These are phyloP conservation scores for Sinosuthora webbiana DNA, from an alignment of 2,113 vertebrate genomes.

Conservation along the genomic window DNA sequence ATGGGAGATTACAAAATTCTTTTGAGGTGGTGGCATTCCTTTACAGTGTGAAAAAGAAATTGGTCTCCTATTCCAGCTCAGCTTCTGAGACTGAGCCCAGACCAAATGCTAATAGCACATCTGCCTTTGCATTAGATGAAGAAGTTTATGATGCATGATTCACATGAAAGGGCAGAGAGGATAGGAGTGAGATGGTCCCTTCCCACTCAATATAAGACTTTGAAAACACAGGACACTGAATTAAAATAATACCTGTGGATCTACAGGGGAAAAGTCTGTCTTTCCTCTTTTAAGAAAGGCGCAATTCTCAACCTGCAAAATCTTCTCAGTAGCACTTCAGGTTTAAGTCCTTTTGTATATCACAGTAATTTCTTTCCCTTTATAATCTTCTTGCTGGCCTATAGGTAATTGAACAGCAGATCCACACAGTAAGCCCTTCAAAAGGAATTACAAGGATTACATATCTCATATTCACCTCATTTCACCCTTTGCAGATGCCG, in stretches of 20 bases:
- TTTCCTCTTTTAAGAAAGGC: neutral
- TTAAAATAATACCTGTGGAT: neutral
- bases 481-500: conserved; percentile 34
- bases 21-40: neutral
- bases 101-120: neutral
- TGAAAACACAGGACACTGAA: neutral
- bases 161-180: neutral
- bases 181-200: neutral
- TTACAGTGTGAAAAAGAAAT: neutral
- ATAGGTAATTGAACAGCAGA: conserved; percentile 60
- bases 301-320: neutral
- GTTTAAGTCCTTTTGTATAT: conserved; percentile 22
- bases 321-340: neutral
- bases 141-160: neutral
- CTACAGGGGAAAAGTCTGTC: neutral
- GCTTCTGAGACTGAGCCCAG: neutral
- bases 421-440: conserved; percentile 41
- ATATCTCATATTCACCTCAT: conserved; percentile 42
- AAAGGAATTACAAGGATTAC: conserved; percentile 64
- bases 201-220: neutral
- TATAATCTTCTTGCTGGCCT: conserved; percentile 39
- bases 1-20: neutral
- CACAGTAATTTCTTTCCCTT: conserved; percentile 18
- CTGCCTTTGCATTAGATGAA: neutral
- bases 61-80: neutral